Evolutionary conservation across 1,140 invertebrate species (phyloP), one percentile per base, ranked within the genome.

Genomic region (Centruroides sculpturatus): DNA sequence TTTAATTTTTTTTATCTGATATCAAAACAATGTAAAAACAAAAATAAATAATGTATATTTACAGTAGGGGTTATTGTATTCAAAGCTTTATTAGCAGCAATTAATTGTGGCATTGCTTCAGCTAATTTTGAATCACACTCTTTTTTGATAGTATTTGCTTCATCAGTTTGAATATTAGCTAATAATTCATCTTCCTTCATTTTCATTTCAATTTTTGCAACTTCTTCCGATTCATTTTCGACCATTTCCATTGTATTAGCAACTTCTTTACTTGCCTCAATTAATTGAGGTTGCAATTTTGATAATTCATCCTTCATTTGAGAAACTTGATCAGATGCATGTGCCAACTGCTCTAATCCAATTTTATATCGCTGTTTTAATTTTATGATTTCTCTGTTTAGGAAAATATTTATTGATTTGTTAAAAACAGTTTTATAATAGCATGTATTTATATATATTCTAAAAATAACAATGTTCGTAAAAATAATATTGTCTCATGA

Each of bases 81-180:
- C 1, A 98, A 75, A 1, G 95, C 92, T 34, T 83, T 75, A 1
- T 96, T 75, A 9, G 96, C 93, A 0, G 89, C 85, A 72, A 96
- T 86, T 4, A 98, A 75, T 1, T 93, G 92, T 0, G 95, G 95
- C 47, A 94, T 92, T 0, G 95, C 95, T 73, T 97, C 92, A 0
- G 91, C 90, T 47, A 99, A 74, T 72, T 99, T 95, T 62, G 87
- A 89, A 74, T 98, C 94, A 74, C 94, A 98, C 71, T 98, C 95
- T 73, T 97, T 90, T 70, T 97, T 97, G 57, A 98, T 97, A 6
- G 92, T 91, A 71, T 98, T 93, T 1, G 94, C 90, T 5, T 87
- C 89, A 0, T 92, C 93, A 1, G 94, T 94, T 3, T 93, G 92
- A 74, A 95, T 90, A 73, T 98, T 98, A 0, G 94, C 93, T 10